These are phyloP conservation scores for Dendrocincla fuliginosa DNA, from an alignment of 2,797 vertebrate species.

Conservation along the genomic window DNA sequence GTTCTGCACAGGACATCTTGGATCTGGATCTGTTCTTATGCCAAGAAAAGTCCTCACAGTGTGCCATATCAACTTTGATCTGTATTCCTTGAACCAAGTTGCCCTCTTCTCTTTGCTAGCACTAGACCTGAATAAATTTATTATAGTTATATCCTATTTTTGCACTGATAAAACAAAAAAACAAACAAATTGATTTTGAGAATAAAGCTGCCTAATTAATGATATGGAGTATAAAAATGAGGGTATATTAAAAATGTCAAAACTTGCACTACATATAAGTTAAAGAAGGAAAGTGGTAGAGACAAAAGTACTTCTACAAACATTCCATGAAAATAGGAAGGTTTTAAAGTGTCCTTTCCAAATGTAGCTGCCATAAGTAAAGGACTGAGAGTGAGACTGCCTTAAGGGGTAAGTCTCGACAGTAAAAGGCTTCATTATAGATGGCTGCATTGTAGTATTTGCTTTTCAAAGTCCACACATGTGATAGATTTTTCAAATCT, in stretches of 20 bases:
- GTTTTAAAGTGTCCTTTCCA: background rate
- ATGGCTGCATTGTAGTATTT: background rate
- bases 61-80: background rate
- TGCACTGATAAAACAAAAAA: background rate
- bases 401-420: background rate
- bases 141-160: background rate
- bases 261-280: background rate
- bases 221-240: background rate
- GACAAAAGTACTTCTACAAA: background rate
- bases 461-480: background rate
- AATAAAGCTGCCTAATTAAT: background rate
- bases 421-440: background rate
- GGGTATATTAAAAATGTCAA: background rate
- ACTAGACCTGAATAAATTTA: background rate
- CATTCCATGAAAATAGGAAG: background rate
- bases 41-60: background rate
- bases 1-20: background rate
- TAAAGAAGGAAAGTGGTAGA: background rate
- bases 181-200: rapidly evolving
- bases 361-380: background rate
- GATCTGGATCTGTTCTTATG: background rate
- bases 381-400: background rate
- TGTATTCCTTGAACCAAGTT: background rate
- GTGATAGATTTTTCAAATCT: conserved; percentile 14
- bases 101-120: background rate